Base-by-base conservation (phyloP, 2,113 vertebrate species). In the Burhinus bistriatus region DNA sequence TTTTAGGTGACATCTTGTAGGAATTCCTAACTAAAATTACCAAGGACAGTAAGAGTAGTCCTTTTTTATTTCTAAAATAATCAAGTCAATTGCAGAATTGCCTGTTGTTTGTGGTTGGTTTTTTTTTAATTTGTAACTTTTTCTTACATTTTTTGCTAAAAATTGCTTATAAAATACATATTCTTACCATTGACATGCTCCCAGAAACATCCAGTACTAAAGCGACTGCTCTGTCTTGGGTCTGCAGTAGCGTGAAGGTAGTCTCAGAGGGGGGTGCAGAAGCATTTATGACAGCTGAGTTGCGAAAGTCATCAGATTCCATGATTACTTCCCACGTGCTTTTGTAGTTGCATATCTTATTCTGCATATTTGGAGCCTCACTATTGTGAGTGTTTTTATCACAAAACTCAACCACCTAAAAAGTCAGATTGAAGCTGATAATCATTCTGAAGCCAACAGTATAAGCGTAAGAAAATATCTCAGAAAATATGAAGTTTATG, bases 301-400 rank as follows among this genome's bases (percentile, higher is more conserved):
- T 89, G 34, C 5, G 64, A 57, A 98, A 96, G 87, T 98, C 98
- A 9, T 86, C 38, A 34, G 98, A 98, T 12, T 94, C 54, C 82
- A 62, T 96, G 80, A 98, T 98, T 55, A 98, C 61, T 26, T 98
- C 97, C 98, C 97, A 98, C 0, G 96, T 97, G 68, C 98, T 98
- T 88, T 75, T 98, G 57, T 64, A 69, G 65, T 93, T 78, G 72
- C 98, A 98, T 66, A 98, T 97, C 91, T 95, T 93, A 94, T 98
- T 98, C 64, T 98, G 98, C 86, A 97, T 88, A 88, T 98, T 98
- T 92, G 98, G 97, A 87, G 98, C 98, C 66, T 98, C 93, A 9
- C 1, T 27, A 23, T 98, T 98, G 79, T 99, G 98, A 32, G 90
- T 97, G 15, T 68, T 32, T 69, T 80, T 45, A 75, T 97, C 83